Base-by-base conservation (phyloP, 64 coral and sea anemone species). In the Cladopsammia gracilis region DNA sequence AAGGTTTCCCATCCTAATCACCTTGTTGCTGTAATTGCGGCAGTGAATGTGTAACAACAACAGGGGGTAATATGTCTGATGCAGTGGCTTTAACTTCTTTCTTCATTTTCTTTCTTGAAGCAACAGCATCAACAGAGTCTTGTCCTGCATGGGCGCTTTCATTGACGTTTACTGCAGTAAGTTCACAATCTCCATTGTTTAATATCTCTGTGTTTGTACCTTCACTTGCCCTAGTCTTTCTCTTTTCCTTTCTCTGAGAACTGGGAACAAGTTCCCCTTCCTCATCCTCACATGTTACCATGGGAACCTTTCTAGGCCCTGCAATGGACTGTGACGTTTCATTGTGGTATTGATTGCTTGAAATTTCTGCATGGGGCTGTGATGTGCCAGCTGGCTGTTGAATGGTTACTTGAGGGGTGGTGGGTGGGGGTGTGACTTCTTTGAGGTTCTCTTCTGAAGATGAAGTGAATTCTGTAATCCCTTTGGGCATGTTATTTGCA, bases 371-470 rank as follows among this genome's bases (percentile, higher is more conserved):
- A 8, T 48, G 42, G 5, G 0, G 43, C 62, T 66, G 43, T n/a
- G 20, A 43, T 8, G 2, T 34, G 58, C 9, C 4, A 15, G 43
- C 80, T 50, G 80, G 62, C 61, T 84, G 80, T 23, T 84, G 60
- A 84, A 68, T 23, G 10, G 16, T 20, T 19, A 84, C 45, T 59
- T 61, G 43, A 48, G 80, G 80, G 61, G 80, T 12, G 44, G 80
- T 84, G 60, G 80, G 44, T 84, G 61, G 19, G 80, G 80, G 43
- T 50, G 18, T 46, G 19, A 84, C 68, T 84, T 66, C 80, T 50
- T 84, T 84, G 3, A 84, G 45, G 46, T 34, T 67, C 20, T 84
- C 80, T 18, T 84, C 80, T 20, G 80, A 84, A 84, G 44, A 48
- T 13, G 61, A 8, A 23, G 46, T 6, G 46, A 43, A 64, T 24